Conservation (phyloP, 1,140 invertebrate species). For the Hyles euphorbiae region DNA sequence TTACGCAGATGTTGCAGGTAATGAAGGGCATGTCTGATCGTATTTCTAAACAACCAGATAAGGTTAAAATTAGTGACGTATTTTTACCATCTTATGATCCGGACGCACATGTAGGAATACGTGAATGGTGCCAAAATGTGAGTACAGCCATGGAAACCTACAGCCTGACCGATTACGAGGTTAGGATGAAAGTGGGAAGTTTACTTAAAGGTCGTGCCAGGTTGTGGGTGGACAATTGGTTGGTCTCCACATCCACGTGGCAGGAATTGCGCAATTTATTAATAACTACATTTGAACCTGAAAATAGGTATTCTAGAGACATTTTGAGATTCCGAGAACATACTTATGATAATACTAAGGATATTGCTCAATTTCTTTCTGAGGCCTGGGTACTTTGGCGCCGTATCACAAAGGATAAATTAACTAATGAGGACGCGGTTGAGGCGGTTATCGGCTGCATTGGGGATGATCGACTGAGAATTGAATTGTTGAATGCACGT, state of each 20-base stretch:
- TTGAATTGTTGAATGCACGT: slow-evolving; percentile 16
- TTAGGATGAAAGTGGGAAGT: slow-evolving; percentile 28
- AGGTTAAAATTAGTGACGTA: slow-evolving; percentile 26
- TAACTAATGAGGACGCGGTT: slow-evolving; percentile 11
- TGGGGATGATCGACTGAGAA: slow-evolving; percentile 11
- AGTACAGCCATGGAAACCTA: slow-evolving; percentile 18
- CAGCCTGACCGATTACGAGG: slow-evolving; percentile 24
- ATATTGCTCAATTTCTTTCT: slow-evolving; percentile 10
- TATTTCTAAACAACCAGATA: slow-evolving; percentile 9
- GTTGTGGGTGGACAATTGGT: slow-evolving; percentile 28
- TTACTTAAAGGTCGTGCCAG: slow-evolving; percentile 29
- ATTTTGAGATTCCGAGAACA: slow-evolving; percentile 18
- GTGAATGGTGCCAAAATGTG: slow-evolving; percentile 18
- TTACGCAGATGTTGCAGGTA: slow-evolving; percentile 28
- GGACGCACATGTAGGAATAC: slow-evolving; percentile 21
- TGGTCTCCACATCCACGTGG: slow-evolving; percentile 24
- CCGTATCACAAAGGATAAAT: slow-evolving; percentile 15
- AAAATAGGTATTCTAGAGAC: slow-evolving; percentile 25
- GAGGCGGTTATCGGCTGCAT: slow-evolving; percentile 16
- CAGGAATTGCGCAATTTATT: slow-evolving; percentile 21
- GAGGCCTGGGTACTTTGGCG: slow-evolving; percentile 13
- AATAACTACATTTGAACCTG: slow-evolving; percentile 31
- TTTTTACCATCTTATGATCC: slow-evolving; percentile 34
- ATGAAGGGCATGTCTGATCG: slow-evolving; percentile 29
- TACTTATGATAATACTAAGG: slow-evolving; percentile 13